Conservation (phyloP, 2,888 invertebrate genomes). For the Nephrotoma appendiculata region DNA sequence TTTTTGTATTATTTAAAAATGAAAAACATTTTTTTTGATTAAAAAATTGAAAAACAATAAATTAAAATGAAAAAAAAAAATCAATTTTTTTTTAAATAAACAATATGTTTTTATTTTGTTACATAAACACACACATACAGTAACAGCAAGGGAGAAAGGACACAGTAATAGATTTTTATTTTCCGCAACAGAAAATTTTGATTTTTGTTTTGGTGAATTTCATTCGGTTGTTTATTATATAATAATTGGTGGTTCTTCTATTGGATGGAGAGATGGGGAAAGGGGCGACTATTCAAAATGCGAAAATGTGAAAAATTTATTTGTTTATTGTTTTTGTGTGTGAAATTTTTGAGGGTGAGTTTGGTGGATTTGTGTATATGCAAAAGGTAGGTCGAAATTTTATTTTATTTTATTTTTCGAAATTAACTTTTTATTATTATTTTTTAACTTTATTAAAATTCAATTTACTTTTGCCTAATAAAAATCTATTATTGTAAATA, state of each 20-base stretch:
- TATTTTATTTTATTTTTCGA: neutral
- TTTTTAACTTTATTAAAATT: no score
- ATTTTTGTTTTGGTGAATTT: neutral
- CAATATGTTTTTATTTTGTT: neutral
- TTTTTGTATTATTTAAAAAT: neutral
- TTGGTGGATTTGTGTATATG: neutral
- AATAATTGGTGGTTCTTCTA: neutral
- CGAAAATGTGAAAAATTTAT: neutral
- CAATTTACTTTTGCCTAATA: neutral
- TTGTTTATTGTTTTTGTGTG: neutral
- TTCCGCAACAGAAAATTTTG: neutral
- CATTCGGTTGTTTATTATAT: neutral
- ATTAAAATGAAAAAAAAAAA: neutral
- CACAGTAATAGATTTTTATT: slow-evolving; percentile 4
- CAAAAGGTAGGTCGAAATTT: neutral
- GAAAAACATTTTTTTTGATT: neutral
- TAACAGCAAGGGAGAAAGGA: neutral
- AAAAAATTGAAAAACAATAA: neutral
- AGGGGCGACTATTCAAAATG: neutral
- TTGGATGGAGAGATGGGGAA: neutral
- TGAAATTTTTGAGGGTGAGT: neutral
- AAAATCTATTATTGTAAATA: neutral
- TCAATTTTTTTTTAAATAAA: neutral
- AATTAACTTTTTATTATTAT: neutral
- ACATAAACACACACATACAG: neutral